phyloP scores from a whole-genome alignment of 2,888 invertebrate species.

The Diaphora mendica region DNA sequence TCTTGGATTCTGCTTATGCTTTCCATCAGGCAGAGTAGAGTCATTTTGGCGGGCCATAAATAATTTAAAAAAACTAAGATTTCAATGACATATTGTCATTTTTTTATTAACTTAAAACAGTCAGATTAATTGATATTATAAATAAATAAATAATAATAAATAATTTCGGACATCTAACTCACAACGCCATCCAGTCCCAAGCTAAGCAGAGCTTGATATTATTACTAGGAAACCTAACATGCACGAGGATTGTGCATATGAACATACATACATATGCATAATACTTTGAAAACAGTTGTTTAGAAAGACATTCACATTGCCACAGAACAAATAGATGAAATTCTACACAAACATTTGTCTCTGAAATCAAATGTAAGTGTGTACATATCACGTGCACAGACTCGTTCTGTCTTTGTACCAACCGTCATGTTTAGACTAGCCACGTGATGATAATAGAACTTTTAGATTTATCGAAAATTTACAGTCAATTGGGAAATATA shows the following conservation, averaged over 20 bases:
- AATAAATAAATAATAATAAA: no score
- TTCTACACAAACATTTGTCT: conserved; percentile 2
- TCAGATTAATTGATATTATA: no score
- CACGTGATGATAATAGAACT: background rate
- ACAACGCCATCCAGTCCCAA: no score
- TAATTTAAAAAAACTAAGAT: background rate
- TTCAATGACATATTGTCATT: background rate
- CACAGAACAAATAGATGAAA: conserved; percentile 1
- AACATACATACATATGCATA: background rate
- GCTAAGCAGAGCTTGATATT: no score
- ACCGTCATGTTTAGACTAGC: conserved; percentile 6
- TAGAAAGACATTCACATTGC: background rate
- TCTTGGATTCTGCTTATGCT: no score
- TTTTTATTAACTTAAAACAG: no score
- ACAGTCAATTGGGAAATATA: background rate
- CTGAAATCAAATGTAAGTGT: conserved; percentile 6
- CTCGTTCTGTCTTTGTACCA: conserved; percentile 4
- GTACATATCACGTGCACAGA: conserved; percentile 5
- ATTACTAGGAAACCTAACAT: no score
- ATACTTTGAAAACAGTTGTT: background rate
- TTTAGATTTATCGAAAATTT: background rate
- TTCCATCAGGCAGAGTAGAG: no score
- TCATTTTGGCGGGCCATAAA: no score
- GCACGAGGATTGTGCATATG: background rate
- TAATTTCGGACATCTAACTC: no score